Evolutionary conservation across 2,888 invertebrate genomes (phyloP).

Genomic region (Molanna angustata): DNA sequence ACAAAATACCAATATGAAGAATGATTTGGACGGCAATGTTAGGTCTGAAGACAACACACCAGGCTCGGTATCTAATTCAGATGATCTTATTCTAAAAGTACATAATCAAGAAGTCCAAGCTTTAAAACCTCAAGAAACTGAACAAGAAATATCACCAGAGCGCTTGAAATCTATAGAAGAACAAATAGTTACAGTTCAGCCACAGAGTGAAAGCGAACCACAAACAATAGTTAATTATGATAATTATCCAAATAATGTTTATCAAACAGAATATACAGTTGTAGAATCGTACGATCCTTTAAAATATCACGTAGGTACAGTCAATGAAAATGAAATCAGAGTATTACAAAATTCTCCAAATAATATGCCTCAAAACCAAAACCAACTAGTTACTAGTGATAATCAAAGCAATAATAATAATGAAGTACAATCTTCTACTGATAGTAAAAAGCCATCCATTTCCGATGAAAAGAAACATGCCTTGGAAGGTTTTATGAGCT

Average conservation of each 20-base stretch:
- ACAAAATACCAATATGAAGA: conserved; percentile 28
- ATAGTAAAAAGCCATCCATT: conserved; percentile 31
- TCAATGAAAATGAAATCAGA: too few relatives aligned
- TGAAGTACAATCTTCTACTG: not conserved
- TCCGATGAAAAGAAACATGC: conserved; percentile 46
- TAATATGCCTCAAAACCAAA: not conserved
- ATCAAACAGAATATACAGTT: not conserved
- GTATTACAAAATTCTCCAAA: too few relatives aligned
- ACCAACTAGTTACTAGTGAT: not conserved
- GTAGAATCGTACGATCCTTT: not conserved
- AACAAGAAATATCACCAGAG: conserved; percentile 37
- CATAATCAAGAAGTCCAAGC: conserved; percentile 38
- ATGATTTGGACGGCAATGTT: too few relatives aligned
- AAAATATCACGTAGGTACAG: too few relatives aligned
- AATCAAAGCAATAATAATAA: too few relatives aligned
- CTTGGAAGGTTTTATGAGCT: conserved; percentile 47
- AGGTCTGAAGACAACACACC: too few relatives aligned
- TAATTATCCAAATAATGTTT: not conserved
- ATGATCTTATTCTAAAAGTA: conserved; percentile 43
- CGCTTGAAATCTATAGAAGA: conserved; percentile 45
- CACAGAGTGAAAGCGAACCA: not conserved
- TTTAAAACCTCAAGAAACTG: conserved; percentile 28
- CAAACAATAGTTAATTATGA: too few relatives aligned
- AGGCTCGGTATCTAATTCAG: too few relatives aligned
- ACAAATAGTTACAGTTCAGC: conserved; percentile 44